phyloP scores from a whole-genome alignment of 2,797 vertebrate genomes.

The Cichlasoma orientale region DNA sequence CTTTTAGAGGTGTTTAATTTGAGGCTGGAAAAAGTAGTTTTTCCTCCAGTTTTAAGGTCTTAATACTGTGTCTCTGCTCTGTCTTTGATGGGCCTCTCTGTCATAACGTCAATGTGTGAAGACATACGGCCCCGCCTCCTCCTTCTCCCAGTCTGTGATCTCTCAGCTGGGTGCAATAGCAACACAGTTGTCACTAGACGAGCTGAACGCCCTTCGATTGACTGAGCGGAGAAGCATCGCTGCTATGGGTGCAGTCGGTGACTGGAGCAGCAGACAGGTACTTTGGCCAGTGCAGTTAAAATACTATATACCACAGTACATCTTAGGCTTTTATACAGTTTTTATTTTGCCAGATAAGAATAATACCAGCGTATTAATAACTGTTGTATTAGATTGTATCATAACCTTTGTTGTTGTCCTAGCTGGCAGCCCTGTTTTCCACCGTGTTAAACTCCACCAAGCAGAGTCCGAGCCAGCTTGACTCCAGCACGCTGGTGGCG shows the following conservation, averaged over 20 bases:
- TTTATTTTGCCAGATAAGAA: background rate
- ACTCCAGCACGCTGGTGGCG: constrained; percentile 80
- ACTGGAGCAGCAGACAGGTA: constrained; percentile 76
- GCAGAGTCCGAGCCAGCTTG: constrained; percentile 71
- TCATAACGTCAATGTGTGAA: constrained; percentile 31
- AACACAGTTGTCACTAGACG: constrained; percentile 66
- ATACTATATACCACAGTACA: background rate
- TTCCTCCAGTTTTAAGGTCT: background rate
- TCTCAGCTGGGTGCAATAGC: constrained; percentile 78
- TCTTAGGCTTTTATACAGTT: background rate
- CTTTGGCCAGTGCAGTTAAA: background rate
- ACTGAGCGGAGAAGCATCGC: constrained; percentile 70
- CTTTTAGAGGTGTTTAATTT: background rate
- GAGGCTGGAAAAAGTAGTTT: background rate
- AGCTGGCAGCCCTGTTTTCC: constrained; percentile 76
- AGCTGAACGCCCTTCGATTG: constrained; percentile 73
- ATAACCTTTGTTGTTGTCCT: constrained; percentile 26
- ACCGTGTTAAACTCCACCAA: constrained; percentile 72
- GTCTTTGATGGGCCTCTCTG: constrained; percentile 12
- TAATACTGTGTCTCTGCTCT: constrained; percentile 21
- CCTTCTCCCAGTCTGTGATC: constrained; percentile 75
- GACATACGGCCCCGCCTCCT: constrained; percentile 75
- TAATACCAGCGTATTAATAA: background rate
- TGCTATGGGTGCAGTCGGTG: constrained; percentile 70
- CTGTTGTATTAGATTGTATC: background rate